Conservation (phyloP, 2,113 vertebrate genomes). For the Corythornis cristatus region DNA sequence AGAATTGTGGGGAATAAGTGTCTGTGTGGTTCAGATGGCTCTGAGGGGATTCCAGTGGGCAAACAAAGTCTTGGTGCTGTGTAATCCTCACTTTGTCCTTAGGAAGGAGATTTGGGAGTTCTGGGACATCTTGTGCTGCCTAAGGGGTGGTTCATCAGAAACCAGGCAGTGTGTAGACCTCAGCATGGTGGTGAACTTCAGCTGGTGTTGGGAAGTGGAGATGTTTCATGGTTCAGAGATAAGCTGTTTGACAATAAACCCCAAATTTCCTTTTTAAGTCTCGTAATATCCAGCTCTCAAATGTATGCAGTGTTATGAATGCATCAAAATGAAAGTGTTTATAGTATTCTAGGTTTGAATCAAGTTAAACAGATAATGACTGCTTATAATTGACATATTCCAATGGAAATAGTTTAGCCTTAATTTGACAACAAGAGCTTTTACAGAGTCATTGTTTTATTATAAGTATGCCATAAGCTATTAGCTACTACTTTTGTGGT, state of each 20-base stretch:
- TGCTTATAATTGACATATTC: slow-evolving; percentile 72
- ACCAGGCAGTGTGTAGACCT: accelerated
- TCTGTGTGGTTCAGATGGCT: not conserved
- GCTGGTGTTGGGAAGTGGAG: accelerated
- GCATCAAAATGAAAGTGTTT: not conserved
- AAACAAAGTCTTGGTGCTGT: not conserved
- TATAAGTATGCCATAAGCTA: slow-evolving; percentile 35
- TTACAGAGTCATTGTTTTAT: slow-evolving; percentile 55
- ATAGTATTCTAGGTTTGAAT: slow-evolving; percentile 49
- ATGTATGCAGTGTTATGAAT: not conserved
- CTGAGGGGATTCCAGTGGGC: accelerated
- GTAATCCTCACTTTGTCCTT: not conserved
- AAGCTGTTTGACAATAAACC: not conserved
- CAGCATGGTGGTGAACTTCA: not conserved
- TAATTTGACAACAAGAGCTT: slow-evolving; percentile 68
- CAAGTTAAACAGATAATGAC: slow-evolving; percentile 66
- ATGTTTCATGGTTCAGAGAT: accelerated
- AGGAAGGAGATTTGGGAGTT: not conserved
- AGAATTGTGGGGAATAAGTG: accelerated
- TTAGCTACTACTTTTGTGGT: slow-evolving; percentile 57
- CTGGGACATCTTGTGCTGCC: not conserved
- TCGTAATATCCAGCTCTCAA: not conserved
- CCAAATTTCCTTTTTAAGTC: not conserved
- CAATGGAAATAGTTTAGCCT: slow-evolving; percentile 66
- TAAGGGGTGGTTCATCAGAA: not conserved